phyloP scores from a whole-genome alignment of 2,888 invertebrate species.

The Drosophila robusta region DNA sequence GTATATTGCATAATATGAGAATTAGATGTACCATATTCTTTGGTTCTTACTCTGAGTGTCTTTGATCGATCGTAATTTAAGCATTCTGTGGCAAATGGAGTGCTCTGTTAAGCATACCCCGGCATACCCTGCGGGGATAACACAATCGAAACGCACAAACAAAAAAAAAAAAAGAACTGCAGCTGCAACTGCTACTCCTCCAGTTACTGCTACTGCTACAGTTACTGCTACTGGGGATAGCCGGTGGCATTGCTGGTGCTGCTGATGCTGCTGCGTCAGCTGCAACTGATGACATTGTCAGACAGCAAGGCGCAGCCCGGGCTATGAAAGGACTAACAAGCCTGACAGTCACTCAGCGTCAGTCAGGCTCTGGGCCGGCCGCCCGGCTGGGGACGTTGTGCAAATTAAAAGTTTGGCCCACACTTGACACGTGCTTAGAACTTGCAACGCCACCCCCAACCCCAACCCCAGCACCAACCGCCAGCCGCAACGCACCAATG shows the following conservation, averaged over 20 bases:
- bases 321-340: constrained; percentile 69
- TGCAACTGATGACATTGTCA: constrained; percentile 81
- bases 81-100: background rate
- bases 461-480: background rate
- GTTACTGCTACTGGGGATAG: constrained; percentile 15
- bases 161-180: constrained; percentile 26
- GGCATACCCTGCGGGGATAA: background rate
- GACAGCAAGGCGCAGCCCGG: constrained; percentile 65
- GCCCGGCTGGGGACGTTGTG: constrained; percentile 30
- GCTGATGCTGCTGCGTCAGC: constrained; percentile 73
- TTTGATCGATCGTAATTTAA: too few relatives aligned
- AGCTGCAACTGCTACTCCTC: constrained; percentile 42
- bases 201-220: constrained; percentile 18
- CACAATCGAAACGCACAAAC: constrained; percentile 2
- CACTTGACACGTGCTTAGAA: constrained; percentile 79
- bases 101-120: background rate
- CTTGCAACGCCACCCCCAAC: constrained; percentile 23
- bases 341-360: constrained; percentile 80
- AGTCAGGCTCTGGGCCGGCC: constrained; percentile 47
- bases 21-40: too few relatives aligned
- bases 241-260: constrained; percentile 6
- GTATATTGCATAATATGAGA: too few relatives aligned
- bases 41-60: background rate
- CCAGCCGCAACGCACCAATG: constrained; percentile 7
- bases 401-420: constrained; percentile 81